These are phyloP conservation scores for Harpalus rufipes DNA, from an alignment of 2,888 invertebrate species.

Conservation along the genomic window DNA sequence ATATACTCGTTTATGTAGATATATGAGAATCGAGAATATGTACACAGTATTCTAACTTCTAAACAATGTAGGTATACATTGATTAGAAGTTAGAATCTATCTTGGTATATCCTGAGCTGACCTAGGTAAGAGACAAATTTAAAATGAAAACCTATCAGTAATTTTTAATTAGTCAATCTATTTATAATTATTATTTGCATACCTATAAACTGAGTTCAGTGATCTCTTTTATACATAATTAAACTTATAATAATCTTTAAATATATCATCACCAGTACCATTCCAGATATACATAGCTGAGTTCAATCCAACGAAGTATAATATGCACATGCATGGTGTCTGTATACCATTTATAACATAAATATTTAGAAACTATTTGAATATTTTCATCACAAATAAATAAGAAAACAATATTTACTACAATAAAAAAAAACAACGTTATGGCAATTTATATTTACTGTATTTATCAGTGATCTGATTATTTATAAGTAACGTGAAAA, in stretches of 20 bases:
- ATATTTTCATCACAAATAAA: background rate
- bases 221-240: slow-evolving; percentile 20
- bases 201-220: slow-evolving; percentile 22
- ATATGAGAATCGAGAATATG: too few relatives aligned
- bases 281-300: background rate
- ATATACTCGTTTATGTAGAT: too few relatives aligned
- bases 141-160: too few relatives aligned
- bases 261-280: slow-evolving; percentile 15
- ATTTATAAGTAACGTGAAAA: slow-evolving; percentile 21
- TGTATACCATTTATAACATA: background rate
- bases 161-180: slow-evolving; percentile 4
- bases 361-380: background rate
- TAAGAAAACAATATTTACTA: slow-evolving; percentile 7
- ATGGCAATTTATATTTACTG: slow-evolving; percentile 16
- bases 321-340: background rate
- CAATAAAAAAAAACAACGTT: background rate
- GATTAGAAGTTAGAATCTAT: too few relatives aligned
- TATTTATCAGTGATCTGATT: slow-evolving; percentile 48
- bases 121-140: too few relatives aligned
- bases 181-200: slow-evolving; percentile 24
- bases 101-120: too few relatives aligned
- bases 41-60: too few relatives aligned
- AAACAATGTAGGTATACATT: too few relatives aligned
- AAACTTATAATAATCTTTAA: slow-evolving; percentile 34
- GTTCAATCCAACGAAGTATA: background rate